A percentile compares a stretch with the other conserved stretches of the same genome.
These are phyloP conservation scores for Sclerodermus sp. DNA, from an alignment of 2,888 invertebrate species.

Conservation along the genomic window DNA sequence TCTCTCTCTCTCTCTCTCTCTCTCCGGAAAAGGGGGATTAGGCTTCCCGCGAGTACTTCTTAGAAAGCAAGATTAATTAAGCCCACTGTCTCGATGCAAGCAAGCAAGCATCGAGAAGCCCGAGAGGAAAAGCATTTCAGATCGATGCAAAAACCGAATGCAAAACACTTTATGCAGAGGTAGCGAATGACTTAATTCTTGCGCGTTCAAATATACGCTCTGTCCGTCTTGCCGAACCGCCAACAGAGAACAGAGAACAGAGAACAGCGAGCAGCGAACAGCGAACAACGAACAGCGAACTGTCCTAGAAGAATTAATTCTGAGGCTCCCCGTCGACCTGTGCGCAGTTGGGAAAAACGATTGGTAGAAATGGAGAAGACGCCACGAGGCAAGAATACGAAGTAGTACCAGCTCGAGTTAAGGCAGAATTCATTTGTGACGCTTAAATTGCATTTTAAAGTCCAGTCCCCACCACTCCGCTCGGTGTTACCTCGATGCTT, in stretches of 20 bases:
- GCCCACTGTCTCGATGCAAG: constrained; percentile 1
- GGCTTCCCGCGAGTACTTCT: too few relatives aligned
- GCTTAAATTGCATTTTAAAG: constrained; percentile 41
- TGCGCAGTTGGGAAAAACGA: not conserved
- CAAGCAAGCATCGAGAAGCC: not conserved
- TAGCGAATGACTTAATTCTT: too few relatives aligned
- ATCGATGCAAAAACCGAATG: too few relatives aligned
- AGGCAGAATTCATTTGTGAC: constrained; percentile 35
- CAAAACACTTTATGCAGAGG: too few relatives aligned
- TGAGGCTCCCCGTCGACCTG: not conserved
- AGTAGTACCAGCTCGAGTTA: constrained; percentile 2
- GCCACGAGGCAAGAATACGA: not conserved
- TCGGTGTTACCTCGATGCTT: constrained; percentile 6
- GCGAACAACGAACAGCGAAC: constrained; percentile 28
- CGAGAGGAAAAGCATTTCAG: too few relatives aligned
- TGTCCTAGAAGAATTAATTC: not conserved
- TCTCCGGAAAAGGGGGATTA: not conserved
- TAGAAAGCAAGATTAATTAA: too few relatives aligned
- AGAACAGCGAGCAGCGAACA: constrained; percentile 10
- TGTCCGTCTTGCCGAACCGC: too few relatives aligned
- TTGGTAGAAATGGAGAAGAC: not conserved
- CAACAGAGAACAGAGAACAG: constrained; percentile 2
- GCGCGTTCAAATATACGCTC: too few relatives aligned
- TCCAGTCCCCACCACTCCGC: constrained; percentile 13
- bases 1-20: constrained; percentile 1